Conservation (phyloP, 2,888 invertebrate genomes). For the Nephrocerus scutellatus region DNA sequence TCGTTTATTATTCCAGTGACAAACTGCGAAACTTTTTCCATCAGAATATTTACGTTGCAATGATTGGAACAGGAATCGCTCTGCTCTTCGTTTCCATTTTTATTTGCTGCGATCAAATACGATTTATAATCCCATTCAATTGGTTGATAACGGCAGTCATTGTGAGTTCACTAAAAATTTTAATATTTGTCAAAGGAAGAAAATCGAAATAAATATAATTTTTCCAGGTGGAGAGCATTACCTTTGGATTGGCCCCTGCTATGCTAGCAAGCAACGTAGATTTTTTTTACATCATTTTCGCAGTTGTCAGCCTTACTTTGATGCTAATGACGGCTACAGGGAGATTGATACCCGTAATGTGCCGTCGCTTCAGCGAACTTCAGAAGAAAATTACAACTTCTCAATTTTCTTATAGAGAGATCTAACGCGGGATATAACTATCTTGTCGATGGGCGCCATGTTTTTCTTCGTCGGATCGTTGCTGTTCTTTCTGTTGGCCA, state of each 20-base stretch:
- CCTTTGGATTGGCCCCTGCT: conserved; percentile 20
- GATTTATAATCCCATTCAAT: conserved; percentile 25
- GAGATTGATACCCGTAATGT: conserved; percentile 25
- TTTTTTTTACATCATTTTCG: conserved; percentile 20
- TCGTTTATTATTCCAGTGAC: background rate
- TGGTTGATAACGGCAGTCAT: conserved; percentile 26
- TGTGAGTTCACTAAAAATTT: conserved; percentile 28
- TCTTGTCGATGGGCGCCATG: conserved; percentile 33
- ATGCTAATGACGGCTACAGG: conserved; percentile 26
- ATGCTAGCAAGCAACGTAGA: conserved; percentile 18
- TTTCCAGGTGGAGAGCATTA: conserved; percentile 29
- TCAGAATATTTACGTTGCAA: conserved; percentile 20
- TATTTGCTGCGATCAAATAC: conserved; percentile 29
- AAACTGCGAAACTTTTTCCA: background rate
- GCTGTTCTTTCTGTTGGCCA: conserved; percentile 28
- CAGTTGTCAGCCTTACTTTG: conserved; percentile 21
- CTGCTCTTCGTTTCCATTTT: conserved; percentile 24
- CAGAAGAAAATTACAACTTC: too few species aligned
- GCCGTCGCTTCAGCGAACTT: background rate
- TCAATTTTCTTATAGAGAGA: conserved; percentile 27
- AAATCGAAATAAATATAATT: background rate
- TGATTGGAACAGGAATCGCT: conserved; percentile 24
- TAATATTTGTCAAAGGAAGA: background rate
- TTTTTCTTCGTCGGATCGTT: conserved; percentile 31
- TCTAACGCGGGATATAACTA: conserved; percentile 33